These are phyloP conservation scores for Trachelus tabidus DNA, from an alignment of 2,888 invertebrate genomes.

Conservation along the genomic window DNA sequence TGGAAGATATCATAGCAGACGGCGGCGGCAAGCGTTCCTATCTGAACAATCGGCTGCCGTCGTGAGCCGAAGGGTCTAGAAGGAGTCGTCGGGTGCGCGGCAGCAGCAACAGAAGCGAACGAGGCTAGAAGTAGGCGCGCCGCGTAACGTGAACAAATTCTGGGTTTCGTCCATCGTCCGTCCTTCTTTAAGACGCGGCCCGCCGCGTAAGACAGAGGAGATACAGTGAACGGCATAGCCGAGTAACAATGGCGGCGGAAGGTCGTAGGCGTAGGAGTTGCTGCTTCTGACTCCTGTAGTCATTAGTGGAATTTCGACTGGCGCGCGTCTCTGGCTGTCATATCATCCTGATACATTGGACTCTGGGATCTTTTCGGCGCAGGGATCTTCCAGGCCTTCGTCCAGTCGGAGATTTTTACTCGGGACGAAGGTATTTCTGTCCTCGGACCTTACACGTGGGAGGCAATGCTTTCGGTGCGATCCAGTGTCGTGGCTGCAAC, in stretches of 20 bases:
- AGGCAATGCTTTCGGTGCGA: neutral
- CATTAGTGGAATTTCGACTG: neutral
- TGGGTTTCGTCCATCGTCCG: neutral
- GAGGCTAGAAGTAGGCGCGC: neutral
- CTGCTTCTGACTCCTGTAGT: neutral
- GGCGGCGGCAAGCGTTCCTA: neutral
- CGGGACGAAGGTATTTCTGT: neutral
- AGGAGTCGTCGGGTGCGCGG: neutral
- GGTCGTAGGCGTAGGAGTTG: neutral
- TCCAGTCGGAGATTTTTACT: neutral
- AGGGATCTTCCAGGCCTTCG: neutral
- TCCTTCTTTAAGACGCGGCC: neutral
- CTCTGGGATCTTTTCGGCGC: neutral
- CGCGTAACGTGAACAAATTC: neutral
- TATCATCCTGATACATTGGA: neutral
- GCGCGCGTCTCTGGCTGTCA: neutral
- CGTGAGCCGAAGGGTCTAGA: neutral
- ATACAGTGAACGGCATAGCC: neutral
- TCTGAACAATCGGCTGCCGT: neutral
- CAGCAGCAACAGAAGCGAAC: neutral
- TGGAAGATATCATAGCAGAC: constrained; percentile 16
- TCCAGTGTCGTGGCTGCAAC: neutral
- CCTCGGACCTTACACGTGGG: neutral
- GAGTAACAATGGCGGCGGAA: neutral
- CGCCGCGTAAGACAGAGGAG: neutral